Evolutionary conservation across 2,888 invertebrate genomes (phyloP).

Genomic region (Andrena chrysosceles): DNA sequence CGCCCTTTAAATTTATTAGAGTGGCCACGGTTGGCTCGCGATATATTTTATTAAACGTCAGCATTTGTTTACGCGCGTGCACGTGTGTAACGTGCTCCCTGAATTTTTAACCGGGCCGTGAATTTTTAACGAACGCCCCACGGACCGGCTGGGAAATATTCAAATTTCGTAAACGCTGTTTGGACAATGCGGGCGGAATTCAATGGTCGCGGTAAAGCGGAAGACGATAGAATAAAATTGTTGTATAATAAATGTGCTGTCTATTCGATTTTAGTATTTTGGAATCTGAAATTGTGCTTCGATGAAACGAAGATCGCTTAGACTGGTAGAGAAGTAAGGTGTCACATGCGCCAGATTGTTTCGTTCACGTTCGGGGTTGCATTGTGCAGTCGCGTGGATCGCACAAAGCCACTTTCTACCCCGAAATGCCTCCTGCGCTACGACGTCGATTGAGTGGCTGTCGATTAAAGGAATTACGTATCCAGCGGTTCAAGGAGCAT

Average conservation of each 20-base stretch:
- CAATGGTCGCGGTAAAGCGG: too few species aligned
- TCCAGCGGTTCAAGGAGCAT: background rate
- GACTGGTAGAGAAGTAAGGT: too few species aligned
- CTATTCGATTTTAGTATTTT: too few species aligned
- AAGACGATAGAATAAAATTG: too few species aligned
- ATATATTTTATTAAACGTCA: slow-evolving; percentile 18
- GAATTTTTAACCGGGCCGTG: background rate
- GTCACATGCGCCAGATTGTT: background rate
- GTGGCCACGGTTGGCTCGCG: background rate
- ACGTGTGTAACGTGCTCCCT: background rate
- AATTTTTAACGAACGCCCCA: slow-evolving; percentile 4
- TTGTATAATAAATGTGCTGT: too few species aligned
- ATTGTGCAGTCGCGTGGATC: background rate
- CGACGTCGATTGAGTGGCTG: background rate
- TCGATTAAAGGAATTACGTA: slow-evolving; percentile 14
- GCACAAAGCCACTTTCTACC: background rate
- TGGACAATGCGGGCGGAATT: background rate
- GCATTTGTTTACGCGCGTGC: background rate
- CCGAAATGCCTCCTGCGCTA: background rate
- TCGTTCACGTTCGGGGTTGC: background rate
- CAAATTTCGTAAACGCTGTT: background rate
- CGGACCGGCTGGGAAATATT: background rate
- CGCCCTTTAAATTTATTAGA: slow-evolving; percentile 9
- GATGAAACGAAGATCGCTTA: too few species aligned
- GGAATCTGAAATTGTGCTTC: too few species aligned